Conservation (phyloP, 1,140 invertebrate species). For the Danaus plexippus region DNA sequence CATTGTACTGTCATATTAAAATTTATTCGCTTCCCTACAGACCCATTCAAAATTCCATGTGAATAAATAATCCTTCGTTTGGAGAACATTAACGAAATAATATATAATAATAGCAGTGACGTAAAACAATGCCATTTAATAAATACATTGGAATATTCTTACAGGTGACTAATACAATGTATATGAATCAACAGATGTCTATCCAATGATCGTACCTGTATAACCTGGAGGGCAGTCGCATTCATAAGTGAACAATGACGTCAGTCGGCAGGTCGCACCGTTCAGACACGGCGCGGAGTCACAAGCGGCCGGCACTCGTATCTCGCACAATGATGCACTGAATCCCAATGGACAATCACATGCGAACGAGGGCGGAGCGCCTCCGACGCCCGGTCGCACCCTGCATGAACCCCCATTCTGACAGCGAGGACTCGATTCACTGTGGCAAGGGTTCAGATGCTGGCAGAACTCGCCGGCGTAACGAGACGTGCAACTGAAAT, state of each 20-base stretch:
- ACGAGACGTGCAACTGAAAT: slow-evolving; percentile 90
- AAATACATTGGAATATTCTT: too few relatives aligned
- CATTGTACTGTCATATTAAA: slow-evolving; percentile 27
- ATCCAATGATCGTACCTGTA: slow-evolving; percentile 77
- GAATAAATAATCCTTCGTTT: too few relatives aligned
- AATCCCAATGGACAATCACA: slow-evolving; percentile 93
- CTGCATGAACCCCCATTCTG: slow-evolving; percentile 95
- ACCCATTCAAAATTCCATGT: too few relatives aligned
- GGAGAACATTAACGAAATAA: too few relatives aligned
- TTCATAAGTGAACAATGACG: slow-evolving; percentile 82
- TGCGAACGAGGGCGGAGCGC: slow-evolving; percentile 82
- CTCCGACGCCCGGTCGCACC: slow-evolving; percentile 77
- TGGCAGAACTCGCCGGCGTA: slow-evolving; percentile 96
- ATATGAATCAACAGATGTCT: slow-evolving; percentile 7
- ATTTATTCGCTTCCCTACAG: slow-evolving; percentile 20
- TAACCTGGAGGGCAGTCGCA: slow-evolving; percentile 89
- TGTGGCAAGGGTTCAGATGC: slow-evolving; percentile 92
- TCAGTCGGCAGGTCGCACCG: slow-evolving; percentile 87
- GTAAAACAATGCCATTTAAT: too few relatives aligned
- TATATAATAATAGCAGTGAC: too few relatives aligned
- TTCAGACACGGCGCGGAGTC: slow-evolving; percentile 89
- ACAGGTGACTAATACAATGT: too few relatives aligned
- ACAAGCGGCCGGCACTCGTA: slow-evolving; percentile 90
- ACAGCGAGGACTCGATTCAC: slow-evolving; percentile 82
- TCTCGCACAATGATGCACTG: slow-evolving; percentile 93